Percentiles rank a stretch among this genome's conserved stretches.
Conservation (phyloP, 1,140 invertebrate species). For the Schlechtendalia chinensis region DNA sequence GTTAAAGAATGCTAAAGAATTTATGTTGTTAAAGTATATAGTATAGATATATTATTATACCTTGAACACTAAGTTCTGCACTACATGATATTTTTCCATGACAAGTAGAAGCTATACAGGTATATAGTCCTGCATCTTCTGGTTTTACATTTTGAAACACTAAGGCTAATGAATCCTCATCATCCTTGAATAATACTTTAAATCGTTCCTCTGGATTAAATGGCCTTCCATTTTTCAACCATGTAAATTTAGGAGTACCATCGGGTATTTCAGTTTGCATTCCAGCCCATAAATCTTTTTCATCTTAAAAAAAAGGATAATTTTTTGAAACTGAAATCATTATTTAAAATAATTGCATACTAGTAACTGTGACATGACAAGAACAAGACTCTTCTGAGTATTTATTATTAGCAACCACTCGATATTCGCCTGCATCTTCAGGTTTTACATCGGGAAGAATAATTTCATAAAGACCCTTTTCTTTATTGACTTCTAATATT, state of each 20-base stretch:
- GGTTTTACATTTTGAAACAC: constrained; percentile 92
- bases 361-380: constrained; percentile 75
- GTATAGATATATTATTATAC: too few relatives aligned
- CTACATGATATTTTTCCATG: constrained; percentile 90
- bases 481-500: constrained; percentile 71
- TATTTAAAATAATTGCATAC: constrained; percentile 57
- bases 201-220: constrained; percentile 92
- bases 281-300: constrained; percentile 75
- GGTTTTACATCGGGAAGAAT: constrained; percentile 79
- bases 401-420: constrained; percentile 81
- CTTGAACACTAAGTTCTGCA: constrained; percentile 88
- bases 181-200: constrained; percentile 86
- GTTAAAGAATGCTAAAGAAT: background rate
- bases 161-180: constrained; percentile 86
- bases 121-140: constrained; percentile 91
- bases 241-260: constrained; percentile 78
- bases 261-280: constrained; percentile 63
- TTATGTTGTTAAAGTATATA: too few relatives aligned
- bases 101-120: constrained; percentile 88
- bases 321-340: background rate
- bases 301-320: constrained; percentile 59
- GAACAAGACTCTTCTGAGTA: constrained; percentile 75
- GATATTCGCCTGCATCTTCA: constrained; percentile 83
- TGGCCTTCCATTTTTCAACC: constrained; percentile 85
- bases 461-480: constrained; percentile 82